Evolutionary conservation across 1,140 invertebrate species (phyloP).

Genomic region (Drosophila triauraria): DNA sequence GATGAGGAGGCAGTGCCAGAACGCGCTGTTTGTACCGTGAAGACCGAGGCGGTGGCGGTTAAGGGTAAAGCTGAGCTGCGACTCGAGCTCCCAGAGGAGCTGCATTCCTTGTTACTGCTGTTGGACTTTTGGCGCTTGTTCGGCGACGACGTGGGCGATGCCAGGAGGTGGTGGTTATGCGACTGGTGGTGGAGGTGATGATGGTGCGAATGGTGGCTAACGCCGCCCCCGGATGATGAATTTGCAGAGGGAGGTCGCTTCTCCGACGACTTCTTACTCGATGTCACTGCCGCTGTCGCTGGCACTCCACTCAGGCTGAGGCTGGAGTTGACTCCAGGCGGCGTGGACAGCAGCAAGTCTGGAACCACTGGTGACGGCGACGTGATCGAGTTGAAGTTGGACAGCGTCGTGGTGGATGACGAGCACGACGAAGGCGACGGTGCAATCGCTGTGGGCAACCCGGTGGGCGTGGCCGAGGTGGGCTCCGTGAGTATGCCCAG

Average conservation of each 20-base stretch:
- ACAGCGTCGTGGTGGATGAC: slow-evolving; percentile 74
- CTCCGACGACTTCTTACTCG: slow-evolving; percentile 70
- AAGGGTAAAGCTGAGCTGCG: slow-evolving; percentile 66
- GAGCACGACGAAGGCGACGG: slow-evolving; percentile 75
- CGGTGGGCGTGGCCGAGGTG: slow-evolving; percentile 32
- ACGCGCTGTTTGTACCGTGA: slow-evolving; percentile 44
- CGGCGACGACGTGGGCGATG: slow-evolving; percentile 77
- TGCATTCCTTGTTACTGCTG: slow-evolving; percentile 67
- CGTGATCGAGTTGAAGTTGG: slow-evolving; percentile 83
- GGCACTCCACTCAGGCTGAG: slow-evolving; percentile 58
- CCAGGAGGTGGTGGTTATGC: slow-evolving; percentile 69
- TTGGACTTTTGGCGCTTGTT: slow-evolving; percentile 78
- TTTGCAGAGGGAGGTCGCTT: slow-evolving; percentile 68
- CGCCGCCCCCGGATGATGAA: slow-evolving; percentile 33
- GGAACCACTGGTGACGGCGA: slow-evolving; percentile 83
- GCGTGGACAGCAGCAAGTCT: slow-evolving; percentile 76
- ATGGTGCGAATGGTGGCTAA: slow-evolving; percentile 54
- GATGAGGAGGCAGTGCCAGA: slow-evolving; percentile 44
- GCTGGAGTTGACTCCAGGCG: slow-evolving; percentile 76
- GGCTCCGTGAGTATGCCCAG: slow-evolving; percentile 68
- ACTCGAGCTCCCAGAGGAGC: slow-evolving; percentile 58
- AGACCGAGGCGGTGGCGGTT: slow-evolving; percentile 45
- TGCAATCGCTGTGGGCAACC: slow-evolving; percentile 64
- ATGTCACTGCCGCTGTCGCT: slow-evolving; percentile 37
- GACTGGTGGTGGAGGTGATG: slow-evolving; percentile 62